A percentile compares a stretch with the other conserved stretches of the same genome.
These are phyloP conservation scores for Aromia moschata DNA, from an alignment of 2,888 invertebrate genomes.

Conservation along the genomic window DNA sequence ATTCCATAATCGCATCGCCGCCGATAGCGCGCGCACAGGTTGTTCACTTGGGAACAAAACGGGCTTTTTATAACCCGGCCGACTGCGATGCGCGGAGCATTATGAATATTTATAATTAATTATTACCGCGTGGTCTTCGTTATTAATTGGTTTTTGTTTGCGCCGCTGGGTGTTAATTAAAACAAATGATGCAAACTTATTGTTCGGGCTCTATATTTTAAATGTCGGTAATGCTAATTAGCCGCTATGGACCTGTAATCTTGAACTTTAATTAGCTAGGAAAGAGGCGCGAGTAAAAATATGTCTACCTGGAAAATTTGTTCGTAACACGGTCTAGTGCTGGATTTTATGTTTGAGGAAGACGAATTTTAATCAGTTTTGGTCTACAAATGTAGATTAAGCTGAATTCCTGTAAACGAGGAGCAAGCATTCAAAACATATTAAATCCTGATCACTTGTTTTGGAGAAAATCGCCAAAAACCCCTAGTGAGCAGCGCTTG, in stretches of 20 bases:
- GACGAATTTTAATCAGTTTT: no score
- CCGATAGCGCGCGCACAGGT: conserved; percentile 37
- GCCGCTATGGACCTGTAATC: conserved; percentile 1
- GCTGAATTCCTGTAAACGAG: no score
- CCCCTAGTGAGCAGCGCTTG: no score
- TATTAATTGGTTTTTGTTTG: conserved; percentile 28
- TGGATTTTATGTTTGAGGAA: no score
- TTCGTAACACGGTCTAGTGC: not conserved
- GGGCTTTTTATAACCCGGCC: conserved; percentile 36
- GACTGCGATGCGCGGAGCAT: conserved; percentile 9
- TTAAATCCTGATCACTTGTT: no score
- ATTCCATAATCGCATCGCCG: conserved; percentile 56
- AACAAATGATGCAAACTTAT: conserved; percentile 21
- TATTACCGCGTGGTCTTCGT: conserved; percentile 18
- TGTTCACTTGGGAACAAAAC: conserved; percentile 43
- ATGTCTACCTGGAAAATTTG: not conserved
- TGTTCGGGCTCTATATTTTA: conserved; percentile 12
- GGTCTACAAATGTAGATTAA: no score
- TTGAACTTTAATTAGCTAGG: conserved; percentile 1
- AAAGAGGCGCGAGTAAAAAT: not conserved
- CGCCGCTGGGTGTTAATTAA: conserved; percentile 13
- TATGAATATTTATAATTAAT: conserved; percentile 32
- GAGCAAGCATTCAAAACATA: no score
- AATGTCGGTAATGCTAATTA: conserved; percentile 18
- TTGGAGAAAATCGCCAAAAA: no score